phyloP scores from a whole-genome alignment of 2,797 vertebrate genomes.

The Siniperca undulata region DNA sequence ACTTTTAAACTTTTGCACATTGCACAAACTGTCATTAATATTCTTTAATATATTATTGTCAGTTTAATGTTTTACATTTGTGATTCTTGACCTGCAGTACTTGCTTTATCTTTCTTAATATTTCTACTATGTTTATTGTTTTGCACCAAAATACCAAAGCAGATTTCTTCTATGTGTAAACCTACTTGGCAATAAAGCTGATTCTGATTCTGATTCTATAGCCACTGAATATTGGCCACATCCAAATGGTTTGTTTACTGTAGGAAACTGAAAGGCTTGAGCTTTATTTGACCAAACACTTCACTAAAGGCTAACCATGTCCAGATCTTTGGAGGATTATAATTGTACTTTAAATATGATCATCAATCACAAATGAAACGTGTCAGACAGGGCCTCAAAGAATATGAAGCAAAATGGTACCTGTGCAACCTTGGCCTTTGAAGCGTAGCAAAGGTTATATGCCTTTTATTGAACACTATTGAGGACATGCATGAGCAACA shows the following conservation, averaged over 20 bases:
- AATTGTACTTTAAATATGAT: conserved; percentile 25
- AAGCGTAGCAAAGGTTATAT: conserved; percentile 31
- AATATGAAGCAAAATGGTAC: conserved; percentile 5
- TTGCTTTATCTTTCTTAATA: no score
- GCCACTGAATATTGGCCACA: no score
- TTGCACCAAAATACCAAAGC: no score
- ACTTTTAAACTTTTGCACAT: no score
- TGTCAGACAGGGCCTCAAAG: conserved; percentile 8
- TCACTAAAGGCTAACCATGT: neutral
- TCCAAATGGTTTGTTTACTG: neutral
- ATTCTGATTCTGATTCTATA: neutral
- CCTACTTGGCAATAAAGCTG: no score
- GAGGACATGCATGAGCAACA: conserved; percentile 26
- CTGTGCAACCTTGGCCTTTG: conserved; percentile 14
- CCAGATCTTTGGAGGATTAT: conserved; percentile 22
- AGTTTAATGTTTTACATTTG: no score
- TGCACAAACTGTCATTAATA: no score
- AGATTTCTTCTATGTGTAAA: no score
- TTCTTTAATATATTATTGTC: no score
- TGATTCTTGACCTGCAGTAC: no score
- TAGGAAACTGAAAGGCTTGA: neutral
- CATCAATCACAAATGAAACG: conserved; percentile 25
- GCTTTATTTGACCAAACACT: neutral
- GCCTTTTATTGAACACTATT: conserved; percentile 34
- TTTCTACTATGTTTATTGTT: no score